These are phyloP conservation scores for Sebastes minor DNA, from an alignment of 2,797 vertebrate genomes.

Conservation along the genomic window DNA sequence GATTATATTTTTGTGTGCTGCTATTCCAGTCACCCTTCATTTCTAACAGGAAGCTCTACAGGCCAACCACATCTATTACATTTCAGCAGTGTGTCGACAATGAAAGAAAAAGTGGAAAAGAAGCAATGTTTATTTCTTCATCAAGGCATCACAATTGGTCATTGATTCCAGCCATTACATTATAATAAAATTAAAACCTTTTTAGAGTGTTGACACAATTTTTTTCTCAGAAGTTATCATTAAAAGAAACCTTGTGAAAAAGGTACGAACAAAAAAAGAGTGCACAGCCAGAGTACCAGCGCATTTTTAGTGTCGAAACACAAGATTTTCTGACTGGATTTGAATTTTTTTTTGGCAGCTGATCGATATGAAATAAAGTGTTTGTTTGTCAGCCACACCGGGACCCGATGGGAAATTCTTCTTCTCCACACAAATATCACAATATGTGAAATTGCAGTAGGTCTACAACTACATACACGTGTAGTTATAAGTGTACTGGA, in stretches of 20 bases:
- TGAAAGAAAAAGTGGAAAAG: constrained; percentile 48
- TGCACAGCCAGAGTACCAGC: constrained; percentile 54
- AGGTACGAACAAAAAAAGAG: constrained; percentile 29
- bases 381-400: constrained; percentile 1
- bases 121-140: constrained; percentile 78
- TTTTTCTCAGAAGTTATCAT: constrained; percentile 17
- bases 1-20: neutral
- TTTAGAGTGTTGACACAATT: constrained; percentile 14
- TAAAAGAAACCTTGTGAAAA: constrained; percentile 38
- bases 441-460: constrained; percentile 47
- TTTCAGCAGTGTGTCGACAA: neutral
- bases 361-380: constrained; percentile 22
- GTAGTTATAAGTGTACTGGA: constrained; percentile 23
- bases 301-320: constrained; percentile 22
- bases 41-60: neutral
- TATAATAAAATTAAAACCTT: constrained; percentile 36
- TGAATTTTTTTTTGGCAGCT: constrained; percentile 11
- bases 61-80: neutral
- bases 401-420: neutral
- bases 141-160: constrained; percentile 70
- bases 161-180: constrained; percentile 52
- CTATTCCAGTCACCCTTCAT: too few relatives aligned
- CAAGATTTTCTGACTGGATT: constrained; percentile 10
- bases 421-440: constrained; percentile 29
- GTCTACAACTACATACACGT: constrained; percentile 25